These are phyloP conservation scores for Latrodectus geometricus DNA, from an alignment of 1,140 invertebrate species.

Conservation along the genomic window DNA sequence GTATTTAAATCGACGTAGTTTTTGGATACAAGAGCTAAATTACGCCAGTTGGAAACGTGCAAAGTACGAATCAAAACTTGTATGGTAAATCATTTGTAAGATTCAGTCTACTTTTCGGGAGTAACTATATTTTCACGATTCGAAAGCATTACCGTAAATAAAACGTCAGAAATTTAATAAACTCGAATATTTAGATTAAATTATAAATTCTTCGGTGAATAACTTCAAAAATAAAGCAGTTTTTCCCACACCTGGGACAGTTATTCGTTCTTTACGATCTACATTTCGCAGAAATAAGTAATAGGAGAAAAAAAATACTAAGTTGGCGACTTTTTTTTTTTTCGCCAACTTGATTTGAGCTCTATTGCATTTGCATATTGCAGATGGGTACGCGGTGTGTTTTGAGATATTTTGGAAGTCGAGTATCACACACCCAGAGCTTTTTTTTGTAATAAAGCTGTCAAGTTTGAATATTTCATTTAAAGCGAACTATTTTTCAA, in stretches of 20 bases:
- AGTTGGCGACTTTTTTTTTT: neutral
- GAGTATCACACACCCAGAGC: neutral
- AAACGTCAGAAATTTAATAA: neutral
- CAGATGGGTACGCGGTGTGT: constrained; percentile 30
- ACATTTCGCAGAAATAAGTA: neutral
- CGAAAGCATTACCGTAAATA: neutral
- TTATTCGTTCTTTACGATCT: neutral
- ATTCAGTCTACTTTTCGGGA: neutral
- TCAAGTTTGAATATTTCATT: constrained; percentile 62
- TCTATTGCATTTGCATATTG: constrained; percentile 56
- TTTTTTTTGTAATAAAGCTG: constrained; percentile 51
- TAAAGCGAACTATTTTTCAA: constrained; percentile 57
- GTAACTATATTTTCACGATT: neutral
- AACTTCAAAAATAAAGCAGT: neutral
- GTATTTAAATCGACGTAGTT: neutral
- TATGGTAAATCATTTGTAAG: neutral
- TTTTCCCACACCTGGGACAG: neutral
- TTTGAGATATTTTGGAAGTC: constrained; percentile 32
- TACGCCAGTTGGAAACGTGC: neutral
- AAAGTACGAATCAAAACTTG: neutral
- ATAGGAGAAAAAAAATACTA: neutral
- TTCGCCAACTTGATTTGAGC: constrained; percentile 9
- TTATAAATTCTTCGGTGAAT: neutral
- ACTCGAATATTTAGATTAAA: neutral
- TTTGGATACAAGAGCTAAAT: neutral